Percentiles rank a stretch among this genome's conserved stretches.
These are phyloP conservation scores for Zaprionus inermis DNA, from an alignment of 1,140 invertebrate species.

Conservation along the genomic window DNA sequence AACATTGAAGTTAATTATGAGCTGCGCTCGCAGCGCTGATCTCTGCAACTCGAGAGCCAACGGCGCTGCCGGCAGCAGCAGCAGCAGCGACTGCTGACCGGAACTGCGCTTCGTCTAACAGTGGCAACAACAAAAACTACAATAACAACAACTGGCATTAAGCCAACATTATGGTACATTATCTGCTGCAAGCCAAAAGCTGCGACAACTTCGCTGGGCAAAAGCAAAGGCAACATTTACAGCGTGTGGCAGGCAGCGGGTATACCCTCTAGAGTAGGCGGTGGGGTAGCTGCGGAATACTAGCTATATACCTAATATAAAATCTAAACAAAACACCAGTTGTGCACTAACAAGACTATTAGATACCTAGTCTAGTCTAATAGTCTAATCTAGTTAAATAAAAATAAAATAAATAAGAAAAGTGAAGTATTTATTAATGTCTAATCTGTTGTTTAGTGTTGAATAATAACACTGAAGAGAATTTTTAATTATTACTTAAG, in stretches of 20 bases:
- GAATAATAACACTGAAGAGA: no score
- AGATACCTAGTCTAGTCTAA: no score
- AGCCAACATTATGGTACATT: slow-evolving; percentile 69
- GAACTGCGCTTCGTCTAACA: slow-evolving; percentile 71
- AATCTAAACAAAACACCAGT: background rate
- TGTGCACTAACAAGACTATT: no score
- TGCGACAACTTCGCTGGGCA: slow-evolving; percentile 49
- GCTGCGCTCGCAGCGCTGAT: slow-evolving; percentile 25
- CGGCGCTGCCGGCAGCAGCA: slow-evolving; percentile 1
- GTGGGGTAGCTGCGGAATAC: background rate
- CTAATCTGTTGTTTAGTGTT: no score
- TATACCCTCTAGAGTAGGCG: background rate
- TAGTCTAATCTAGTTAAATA: no score
- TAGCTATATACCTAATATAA: background rate
- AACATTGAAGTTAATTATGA: slow-evolving; percentile 61
- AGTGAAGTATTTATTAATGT: no score
- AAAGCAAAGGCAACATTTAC: background rate
- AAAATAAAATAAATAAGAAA: no score
- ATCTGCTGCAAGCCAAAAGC: slow-evolving; percentile 55
- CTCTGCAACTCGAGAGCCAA: slow-evolving; percentile 37
- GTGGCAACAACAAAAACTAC: slow-evolving; percentile 42
- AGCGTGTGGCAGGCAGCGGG: background rate
- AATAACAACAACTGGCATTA: slow-evolving; percentile 59
- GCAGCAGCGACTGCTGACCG: slow-evolving; percentile 42
- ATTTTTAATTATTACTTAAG: no score